Conservation (phyloP, 2,113 vertebrate genomes). For the Carollia perspicillata region DNA sequence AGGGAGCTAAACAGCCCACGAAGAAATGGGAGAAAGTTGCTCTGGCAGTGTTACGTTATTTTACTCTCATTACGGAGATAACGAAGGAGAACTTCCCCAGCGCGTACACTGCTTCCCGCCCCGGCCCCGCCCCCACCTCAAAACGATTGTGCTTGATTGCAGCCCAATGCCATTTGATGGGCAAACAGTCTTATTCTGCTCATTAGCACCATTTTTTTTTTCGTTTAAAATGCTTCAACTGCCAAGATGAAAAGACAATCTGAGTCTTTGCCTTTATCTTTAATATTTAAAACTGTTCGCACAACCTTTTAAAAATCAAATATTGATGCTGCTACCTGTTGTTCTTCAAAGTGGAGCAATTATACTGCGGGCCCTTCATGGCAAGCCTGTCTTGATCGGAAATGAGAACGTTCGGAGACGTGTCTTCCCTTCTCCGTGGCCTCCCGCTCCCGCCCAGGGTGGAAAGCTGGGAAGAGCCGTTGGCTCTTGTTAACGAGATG, state of each 20-base stretch:
- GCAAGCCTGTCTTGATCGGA: constrained; percentile 73
- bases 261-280: constrained; percentile 75
- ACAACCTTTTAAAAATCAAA: constrained; percentile 84
- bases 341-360: constrained; percentile 86
- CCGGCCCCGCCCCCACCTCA: not conserved
- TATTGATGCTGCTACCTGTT: constrained; percentile 86
- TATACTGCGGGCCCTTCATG: constrained; percentile 77
- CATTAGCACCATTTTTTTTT: constrained; percentile 79
- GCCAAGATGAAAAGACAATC: constrained; percentile 77
- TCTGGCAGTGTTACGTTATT: not conserved
- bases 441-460: not conserved
- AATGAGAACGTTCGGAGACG: constrained; percentile 23
- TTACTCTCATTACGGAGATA: constrained; percentile 56
- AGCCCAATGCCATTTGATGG: constrained; percentile 46
- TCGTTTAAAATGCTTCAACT: constrained; percentile 69
- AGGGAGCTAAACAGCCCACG: constrained; percentile 38
- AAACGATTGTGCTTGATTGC: constrained; percentile 15
- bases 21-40: constrained; percentile 36
- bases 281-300: constrained; percentile 81
- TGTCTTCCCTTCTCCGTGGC: not conserved
- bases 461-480: not conserved
- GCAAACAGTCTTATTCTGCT: constrained; percentile 70
- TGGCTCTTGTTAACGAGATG: constrained; percentile 21
- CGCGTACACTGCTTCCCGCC: not conserved
- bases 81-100: constrained; percentile 50